These are phyloP conservation scores for Hydrozoanthus tunicans DNA, from an alignment of 64 coral and sea anemone genomes.

Conservation along the genomic window DNA sequence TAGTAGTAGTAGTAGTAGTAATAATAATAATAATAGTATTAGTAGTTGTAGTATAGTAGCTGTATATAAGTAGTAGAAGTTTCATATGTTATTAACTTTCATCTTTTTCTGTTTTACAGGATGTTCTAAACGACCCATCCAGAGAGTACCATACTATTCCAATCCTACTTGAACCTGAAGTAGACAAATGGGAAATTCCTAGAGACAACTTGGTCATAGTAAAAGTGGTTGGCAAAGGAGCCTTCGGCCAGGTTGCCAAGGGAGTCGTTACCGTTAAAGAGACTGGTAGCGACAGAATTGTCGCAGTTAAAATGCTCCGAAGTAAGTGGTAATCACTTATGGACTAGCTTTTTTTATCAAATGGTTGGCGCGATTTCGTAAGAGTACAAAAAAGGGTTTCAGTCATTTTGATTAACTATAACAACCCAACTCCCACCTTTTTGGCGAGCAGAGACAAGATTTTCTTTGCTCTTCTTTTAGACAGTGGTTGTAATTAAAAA, in stretches of 20 bases:
- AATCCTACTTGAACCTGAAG: not conserved
- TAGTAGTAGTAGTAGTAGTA: too few relatives aligned
- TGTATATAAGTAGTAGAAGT: too few relatives aligned
- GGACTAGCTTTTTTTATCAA: not conserved
- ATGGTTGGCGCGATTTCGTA: not conserved
- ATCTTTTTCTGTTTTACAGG: not conserved
- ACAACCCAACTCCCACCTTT: too few relatives aligned
- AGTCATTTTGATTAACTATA: too few relatives aligned
- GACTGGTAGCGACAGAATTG: not conserved
- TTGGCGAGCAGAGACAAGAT: too few relatives aligned
- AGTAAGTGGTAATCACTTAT: constrained; percentile 8
- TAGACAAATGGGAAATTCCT: constrained; percentile 47
- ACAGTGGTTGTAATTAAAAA: too few relatives aligned
- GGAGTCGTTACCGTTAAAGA: constrained; percentile 21
- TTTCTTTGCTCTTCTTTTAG: too few relatives aligned
- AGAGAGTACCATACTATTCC: constrained; percentile 50
- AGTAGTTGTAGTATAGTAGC: too few relatives aligned
- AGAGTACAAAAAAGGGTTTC: not conserved
- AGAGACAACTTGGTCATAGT: constrained; percentile 43
- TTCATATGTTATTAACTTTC: too few relatives aligned
- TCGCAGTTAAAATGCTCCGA: constrained; percentile 55
- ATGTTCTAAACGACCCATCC: constrained; percentile 11
- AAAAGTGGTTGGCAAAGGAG: constrained; percentile 46
- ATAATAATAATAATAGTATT: too few relatives aligned
- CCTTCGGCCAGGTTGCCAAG: constrained; percentile 53